phyloP scores from a whole-genome alignment of 92 coral and sea anemone species.

The Umimayanthus chanpuru region DNA sequence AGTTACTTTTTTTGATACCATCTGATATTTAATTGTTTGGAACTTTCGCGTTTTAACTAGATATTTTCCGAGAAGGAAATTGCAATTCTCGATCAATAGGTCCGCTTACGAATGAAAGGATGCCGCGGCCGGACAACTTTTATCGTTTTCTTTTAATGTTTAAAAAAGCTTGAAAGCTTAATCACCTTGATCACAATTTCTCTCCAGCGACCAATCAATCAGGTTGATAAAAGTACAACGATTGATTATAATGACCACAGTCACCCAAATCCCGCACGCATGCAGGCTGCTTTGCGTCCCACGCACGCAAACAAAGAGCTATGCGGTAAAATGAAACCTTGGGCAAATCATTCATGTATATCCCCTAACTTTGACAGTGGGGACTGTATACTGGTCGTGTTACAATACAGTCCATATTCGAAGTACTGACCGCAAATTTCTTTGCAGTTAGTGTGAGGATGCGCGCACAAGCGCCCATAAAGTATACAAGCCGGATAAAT shows the following conservation, averaged over 20 bases:
- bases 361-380: too few species aligned
- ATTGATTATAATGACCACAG: not conserved
- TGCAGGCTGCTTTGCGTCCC: not conserved
- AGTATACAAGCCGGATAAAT: too few species aligned
- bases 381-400: too few species aligned
- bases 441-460: too few species aligned
- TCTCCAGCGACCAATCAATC: too few species aligned
- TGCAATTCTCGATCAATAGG: not conserved
- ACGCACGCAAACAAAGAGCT: not conserved
- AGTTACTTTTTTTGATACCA: not conserved
- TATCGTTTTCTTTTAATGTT: too few species aligned
- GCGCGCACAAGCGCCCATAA: too few species aligned
- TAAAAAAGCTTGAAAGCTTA: not conserved
- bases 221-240: not conserved
- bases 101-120: not conserved
- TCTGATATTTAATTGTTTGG: not conserved
- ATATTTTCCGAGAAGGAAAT: not conserved
- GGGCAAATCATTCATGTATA: not conserved
- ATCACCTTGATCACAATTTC: not conserved
- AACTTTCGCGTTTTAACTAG: not conserved
- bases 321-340: too few species aligned
- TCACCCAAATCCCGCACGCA: not conserved
- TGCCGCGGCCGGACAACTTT: not conserved
- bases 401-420: not conserved
- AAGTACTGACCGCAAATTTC: not conserved